Base-by-base conservation (phyloP, 1,140 invertebrate species). In the Ceratoteleas bidentatus region DNA sequence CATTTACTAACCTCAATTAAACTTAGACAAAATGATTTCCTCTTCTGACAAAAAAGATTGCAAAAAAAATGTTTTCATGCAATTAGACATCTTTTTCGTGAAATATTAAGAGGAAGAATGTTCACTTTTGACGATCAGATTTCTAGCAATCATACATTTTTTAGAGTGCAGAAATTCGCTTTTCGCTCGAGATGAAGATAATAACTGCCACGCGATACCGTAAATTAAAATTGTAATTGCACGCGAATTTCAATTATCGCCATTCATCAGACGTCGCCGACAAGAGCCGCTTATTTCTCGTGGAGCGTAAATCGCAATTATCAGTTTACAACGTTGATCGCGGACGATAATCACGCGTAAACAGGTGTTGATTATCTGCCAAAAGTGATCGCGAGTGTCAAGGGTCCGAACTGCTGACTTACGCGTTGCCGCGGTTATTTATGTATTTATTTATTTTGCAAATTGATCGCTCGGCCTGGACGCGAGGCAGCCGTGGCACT, bases 381-480 rank as follows among this genome's bases (percentile, higher is more conserved):
- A 11, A 40, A 40, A 40, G 36, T 6, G 7, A 40, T 40, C 36
- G 36, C 36, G 13, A 13, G 13, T 14, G 45, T n/a, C 45, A 47
- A 47, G 13, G 13, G 45, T 47, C 13, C 13, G 13, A 47, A 13
- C 45, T 0, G 45, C 45, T 2, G 24, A 24, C 24, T 24, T 24
- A 24, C 24, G 24, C 24, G 24, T 24, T 14, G 13, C 0, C 11
- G 13, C 11, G 45, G 11, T 47, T 47, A 6, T 47, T 13, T 47
- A 13, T 47, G 6, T 47, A 10, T 47, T 47, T 14, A 10, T 47
- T 47, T 38, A 2, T 38, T 68, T 57, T 60, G 10, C 11, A 38
- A 58, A 69, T 69, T 40, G 40, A 69, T 69, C 49, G 32, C 3
- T 54, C 32, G 32, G 32, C 9, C 14, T 45, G 56, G n/a, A 61